These are phyloP conservation scores for Shinisaurus crocodilurus DNA, from an alignment of 2,113 vertebrate species.

Conservation along the genomic window DNA sequence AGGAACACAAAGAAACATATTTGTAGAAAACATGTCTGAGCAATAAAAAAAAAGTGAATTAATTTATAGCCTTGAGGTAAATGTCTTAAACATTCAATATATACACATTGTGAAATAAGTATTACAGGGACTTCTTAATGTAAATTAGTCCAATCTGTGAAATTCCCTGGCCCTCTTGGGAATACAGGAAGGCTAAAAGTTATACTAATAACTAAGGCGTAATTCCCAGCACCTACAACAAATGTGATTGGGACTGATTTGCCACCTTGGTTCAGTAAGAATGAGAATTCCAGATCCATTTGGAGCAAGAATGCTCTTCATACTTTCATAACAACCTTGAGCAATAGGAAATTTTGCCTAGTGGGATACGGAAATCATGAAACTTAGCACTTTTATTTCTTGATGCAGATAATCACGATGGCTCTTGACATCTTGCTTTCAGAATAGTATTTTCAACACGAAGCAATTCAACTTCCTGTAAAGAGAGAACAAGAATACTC, in stretches of 20 bases:
- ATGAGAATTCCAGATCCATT: not conserved
- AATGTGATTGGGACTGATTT: not conserved
- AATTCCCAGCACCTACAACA: slow-evolving; percentile 5
- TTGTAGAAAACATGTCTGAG: not conserved
- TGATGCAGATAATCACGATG: slow-evolving; percentile 5
- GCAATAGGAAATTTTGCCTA: not conserved
- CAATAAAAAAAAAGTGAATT: not conserved
- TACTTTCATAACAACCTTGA: not conserved
- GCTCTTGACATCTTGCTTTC: slow-evolving; percentile 72
- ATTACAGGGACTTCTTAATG: not conserved
- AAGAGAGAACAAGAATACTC: slow-evolving; percentile 14
- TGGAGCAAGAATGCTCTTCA: slow-evolving; percentile 14
- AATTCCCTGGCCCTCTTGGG: not conserved
- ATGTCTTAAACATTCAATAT: not conserved
- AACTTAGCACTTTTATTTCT: not conserved
- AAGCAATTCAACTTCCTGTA: slow-evolving; percentile 86
- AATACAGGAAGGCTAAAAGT: slow-evolving; percentile 25
- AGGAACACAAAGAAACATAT: not conserved
- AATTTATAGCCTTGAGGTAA: not conserved
- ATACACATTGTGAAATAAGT: slow-evolving; percentile 3
- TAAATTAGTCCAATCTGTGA: not conserved
- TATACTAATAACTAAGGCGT: slow-evolving; percentile 8
- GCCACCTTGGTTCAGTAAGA: not conserved
- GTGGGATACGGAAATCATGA: not conserved
- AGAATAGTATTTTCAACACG: slow-evolving; percentile 80